These are phyloP conservation scores for Sebastes jordani DNA, from an alignment of 2,797 vertebrate genomes.

Conservation along the genomic window DNA sequence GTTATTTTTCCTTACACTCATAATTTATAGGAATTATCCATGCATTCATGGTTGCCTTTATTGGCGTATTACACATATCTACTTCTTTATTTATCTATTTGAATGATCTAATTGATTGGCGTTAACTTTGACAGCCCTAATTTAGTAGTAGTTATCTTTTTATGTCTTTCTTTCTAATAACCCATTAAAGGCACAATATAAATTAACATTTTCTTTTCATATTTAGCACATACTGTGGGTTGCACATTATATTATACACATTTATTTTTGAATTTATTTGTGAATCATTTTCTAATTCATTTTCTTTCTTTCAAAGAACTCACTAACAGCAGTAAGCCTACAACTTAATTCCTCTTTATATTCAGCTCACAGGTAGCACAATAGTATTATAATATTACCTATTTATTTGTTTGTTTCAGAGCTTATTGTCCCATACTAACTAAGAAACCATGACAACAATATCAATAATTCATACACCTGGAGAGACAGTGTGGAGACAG, in stretches of 20 bases:
- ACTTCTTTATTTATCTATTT: too few species aligned
- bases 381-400: not conserved
- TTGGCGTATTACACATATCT: accelerated
- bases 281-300: not conserved
- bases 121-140: too few species aligned
- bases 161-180: not conserved
- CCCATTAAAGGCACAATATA: not conserved
- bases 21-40: too few species aligned
- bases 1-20: too few species aligned
- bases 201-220: not conserved
- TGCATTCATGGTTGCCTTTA: too few species aligned
- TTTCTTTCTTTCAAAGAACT: not conserved
- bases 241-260: not conserved
- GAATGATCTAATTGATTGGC: too few species aligned
- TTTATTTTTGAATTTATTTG: not conserved
- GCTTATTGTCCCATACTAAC: not conserved
- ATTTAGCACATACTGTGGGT: not conserved
- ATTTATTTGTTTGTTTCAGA: not conserved
- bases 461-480: not conserved
- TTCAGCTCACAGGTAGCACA: not conserved
- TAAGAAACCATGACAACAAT: not conserved
- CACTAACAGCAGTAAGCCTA: not conserved
- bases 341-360: not conserved
- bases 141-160: not conserved
- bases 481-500: not conserved